Evolutionary conservation across 2,797 vertebrate species (phyloP), one percentile per base, ranked within the genome.

Genomic region (Accipiter superciliosus): DNA sequence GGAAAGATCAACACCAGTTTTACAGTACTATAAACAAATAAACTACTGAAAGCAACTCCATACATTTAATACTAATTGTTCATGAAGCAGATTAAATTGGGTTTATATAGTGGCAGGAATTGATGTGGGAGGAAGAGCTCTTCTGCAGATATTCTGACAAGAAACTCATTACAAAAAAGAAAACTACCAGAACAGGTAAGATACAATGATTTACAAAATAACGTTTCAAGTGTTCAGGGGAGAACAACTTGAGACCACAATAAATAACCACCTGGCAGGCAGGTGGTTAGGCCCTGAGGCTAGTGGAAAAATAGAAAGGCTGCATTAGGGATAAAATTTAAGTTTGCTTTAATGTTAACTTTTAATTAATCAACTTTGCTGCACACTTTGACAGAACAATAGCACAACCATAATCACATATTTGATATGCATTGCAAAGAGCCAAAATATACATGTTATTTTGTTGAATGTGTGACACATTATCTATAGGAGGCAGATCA

Each of bases 361-460:
- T 97, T 88, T 79, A 95, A 95, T 96, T 87, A 95, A 97, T 90
- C 35, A 44, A 53, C 39, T 96, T 76, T 62, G 24, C 45, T 69
- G 59, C 33, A 26, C 44, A 55, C 45, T 96, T 83, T 57, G 37
- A 25, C 59, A 89, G 72, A 69, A 94, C 11, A 39, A n/a, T 11
- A 70, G 24, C 10, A 89, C 18, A 86, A 59, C 35, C 73, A 47
- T 18, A 96, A 83, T 35, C 20, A 72, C 17, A 16, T n/a, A 65
- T 87, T 42, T 96, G 40, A 85, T 49, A 37, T 28, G 71, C 39
- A 61, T 37, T 53, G 25, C 63, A 87, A 67, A 28, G 22, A 94
- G 25, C 79, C 44, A 97, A 96, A 95, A 69, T 29, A 52, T 55
- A 19, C 15, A 11, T 12, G 6, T 65, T 91, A 25, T 33, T 91